A percentile compares a stretch with the other conserved stretches of the same genome.
Evolutionary conservation across 2,888 invertebrate genomes (phyloP).

Genomic region (Anorthoa munda): DNA sequence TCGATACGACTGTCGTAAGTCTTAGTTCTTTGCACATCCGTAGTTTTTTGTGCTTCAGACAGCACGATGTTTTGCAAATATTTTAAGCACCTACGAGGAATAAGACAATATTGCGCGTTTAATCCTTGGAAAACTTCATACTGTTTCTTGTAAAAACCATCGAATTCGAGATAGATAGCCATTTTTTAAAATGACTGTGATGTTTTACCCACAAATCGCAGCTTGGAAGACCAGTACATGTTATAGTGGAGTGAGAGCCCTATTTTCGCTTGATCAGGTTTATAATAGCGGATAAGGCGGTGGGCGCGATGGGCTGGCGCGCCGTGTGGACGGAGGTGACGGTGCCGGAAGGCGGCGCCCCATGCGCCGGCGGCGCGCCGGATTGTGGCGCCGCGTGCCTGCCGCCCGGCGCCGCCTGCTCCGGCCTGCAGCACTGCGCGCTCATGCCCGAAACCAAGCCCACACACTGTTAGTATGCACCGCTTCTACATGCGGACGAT

Average conservation of each 20-base stretch:
- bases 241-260: conserved; percentile 8
- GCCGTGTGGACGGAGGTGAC: conserved; percentile 98
- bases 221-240: not conserved
- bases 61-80: conserved; percentile 10
- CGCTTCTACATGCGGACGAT: conserved; percentile 42
- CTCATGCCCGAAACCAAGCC: conserved; percentile 91
- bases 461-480: conserved; percentile 93
- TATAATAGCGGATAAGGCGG: conserved; percentile 98
- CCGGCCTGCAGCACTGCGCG: conserved; percentile 94
- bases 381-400: conserved; percentile 82
- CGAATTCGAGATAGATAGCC: not conserved
- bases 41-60: conserved; percentile 2
- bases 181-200: no score
- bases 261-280: conserved; percentile 92
- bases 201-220: not conserved
- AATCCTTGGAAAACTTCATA: not conserved
- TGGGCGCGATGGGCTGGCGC: conserved; percentile 98
- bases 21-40: not conserved
- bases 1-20: conserved; percentile 96
- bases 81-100: not conserved
- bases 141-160: conserved; percentile 1
- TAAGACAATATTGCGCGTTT: not conserved
- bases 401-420: conserved; percentile 85
- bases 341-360: conserved; percentile 86
- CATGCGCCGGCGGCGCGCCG: conserved; percentile 68